These are phyloP conservation scores for Rosalia funebris DNA, from an alignment of 2,888 invertebrate species.

Conservation along the genomic window DNA sequence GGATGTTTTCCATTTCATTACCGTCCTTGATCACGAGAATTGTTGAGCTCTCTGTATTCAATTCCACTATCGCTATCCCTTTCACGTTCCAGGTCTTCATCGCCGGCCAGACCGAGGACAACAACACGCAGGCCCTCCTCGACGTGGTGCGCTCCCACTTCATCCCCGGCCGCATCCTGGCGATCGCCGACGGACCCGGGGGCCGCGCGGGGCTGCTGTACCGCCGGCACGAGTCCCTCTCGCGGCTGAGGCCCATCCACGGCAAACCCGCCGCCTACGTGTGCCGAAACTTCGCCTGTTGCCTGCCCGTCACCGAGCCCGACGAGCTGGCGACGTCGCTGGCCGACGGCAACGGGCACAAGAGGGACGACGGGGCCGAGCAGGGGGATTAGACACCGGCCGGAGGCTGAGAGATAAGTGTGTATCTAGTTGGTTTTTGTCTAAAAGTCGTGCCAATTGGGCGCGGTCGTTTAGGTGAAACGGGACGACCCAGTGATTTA, in stretches of 20 bases:
- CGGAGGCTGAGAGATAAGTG: neutral
- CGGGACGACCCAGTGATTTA: neutral
- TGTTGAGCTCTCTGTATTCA: too few species aligned
- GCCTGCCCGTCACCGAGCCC: conserved; percentile 77
- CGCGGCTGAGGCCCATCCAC: conserved; percentile 65
- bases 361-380: neutral
- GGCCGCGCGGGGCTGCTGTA: conserved; percentile 58
- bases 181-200: conserved; percentile 72
- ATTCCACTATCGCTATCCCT: too few species aligned
- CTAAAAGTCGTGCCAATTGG: neutral
- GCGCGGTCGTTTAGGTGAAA: neutral
- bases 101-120: conserved; percentile 72
- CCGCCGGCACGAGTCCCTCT: conserved; percentile 60
- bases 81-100: conserved; percentile 73
- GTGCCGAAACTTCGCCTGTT: conserved; percentile 81
- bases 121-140: conserved; percentile 74
- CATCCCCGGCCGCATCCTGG: conserved; percentile 76
- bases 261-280: conserved; percentile 79
- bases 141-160: conserved; percentile 72
- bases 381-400: neutral
- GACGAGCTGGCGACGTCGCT: conserved; percentile 71
- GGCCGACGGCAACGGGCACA: conserved; percentile 50
- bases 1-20: too few species aligned
- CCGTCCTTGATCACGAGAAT: too few species aligned
- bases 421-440: neutral